Evolutionary conservation across 2,113 vertebrate genomes (phyloP).

Genomic region (Ptilonorhynchus violaceus): DNA sequence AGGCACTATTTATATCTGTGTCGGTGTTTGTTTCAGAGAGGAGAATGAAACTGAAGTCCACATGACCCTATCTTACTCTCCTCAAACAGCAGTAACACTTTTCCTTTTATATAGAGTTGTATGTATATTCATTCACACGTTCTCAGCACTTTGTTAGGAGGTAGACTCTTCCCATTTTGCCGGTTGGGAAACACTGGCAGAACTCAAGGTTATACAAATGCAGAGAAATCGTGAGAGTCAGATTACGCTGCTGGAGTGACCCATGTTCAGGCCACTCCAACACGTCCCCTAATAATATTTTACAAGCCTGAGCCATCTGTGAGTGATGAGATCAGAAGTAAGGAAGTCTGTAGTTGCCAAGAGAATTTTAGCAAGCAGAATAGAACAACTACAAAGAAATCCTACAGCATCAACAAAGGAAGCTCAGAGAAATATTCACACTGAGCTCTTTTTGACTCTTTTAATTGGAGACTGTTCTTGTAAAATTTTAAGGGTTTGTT

Average conservation of each 20-base stretch:
- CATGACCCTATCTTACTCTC: neutral
- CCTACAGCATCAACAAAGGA: constrained; percentile 3
- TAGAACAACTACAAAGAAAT: constrained; percentile 34
- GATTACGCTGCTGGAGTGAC: constrained; percentile 48
- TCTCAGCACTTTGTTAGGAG: neutral
- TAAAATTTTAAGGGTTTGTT: neutral
- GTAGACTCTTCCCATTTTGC: neutral
- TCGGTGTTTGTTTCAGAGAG: constrained; percentile 18
- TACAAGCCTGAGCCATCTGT: constrained; percentile 61
- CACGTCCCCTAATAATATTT: constrained; percentile 60
- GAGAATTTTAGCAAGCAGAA: constrained; percentile 51
- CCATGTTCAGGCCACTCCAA: constrained; percentile 49
- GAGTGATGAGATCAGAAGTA: constrained; percentile 66
- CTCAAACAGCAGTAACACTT: neutral
- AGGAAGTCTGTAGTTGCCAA: constrained; percentile 60
- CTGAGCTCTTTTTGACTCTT: neutral
- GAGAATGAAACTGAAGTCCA: constrained; percentile 30
- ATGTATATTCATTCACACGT: neutral
- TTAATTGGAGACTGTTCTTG: neutral
- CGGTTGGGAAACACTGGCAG: neutral
- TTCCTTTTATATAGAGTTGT: neutral
- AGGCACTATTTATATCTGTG: constrained; percentile 42
- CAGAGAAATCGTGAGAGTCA: constrained; percentile 22
- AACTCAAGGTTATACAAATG: constrained; percentile 4
- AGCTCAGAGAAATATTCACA: neutral